Evolutionary conservation across 2,888 invertebrate genomes (phyloP), one percentile per base, ranked within the genome.

Genomic region (Drosophila nigricruria): DNA sequence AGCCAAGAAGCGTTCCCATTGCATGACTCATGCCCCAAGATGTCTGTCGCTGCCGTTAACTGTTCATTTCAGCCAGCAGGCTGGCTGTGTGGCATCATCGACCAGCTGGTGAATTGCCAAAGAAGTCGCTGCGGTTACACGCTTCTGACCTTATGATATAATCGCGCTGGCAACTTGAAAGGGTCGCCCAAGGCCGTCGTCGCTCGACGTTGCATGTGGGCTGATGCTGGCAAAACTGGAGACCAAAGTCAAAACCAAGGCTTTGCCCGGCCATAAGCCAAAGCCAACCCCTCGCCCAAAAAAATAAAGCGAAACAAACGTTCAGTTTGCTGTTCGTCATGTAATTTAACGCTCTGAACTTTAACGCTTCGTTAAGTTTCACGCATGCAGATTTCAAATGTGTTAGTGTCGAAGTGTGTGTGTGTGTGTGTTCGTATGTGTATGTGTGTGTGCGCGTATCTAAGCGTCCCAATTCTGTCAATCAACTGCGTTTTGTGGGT

Each of bases 401-500:
- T 69, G 77, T 27, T 52, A 38, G 12, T 54, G 59, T 57, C 27
- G 12, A 27, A 47, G 45, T n/a, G 47, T 36, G 36, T 40, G 52
- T 57, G 49, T n/a, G 34, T 36, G 36, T 16, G 36, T 32, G 32
- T 12, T 4, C 14, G 20, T 49, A 34, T 12, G 23, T 47, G 25
- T 59, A 20, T 32, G 20, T 32, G 54, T 30, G 50, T 70, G 57
- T 54, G 62, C 50, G 69, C 23, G 47, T 52, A 50, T 56, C 27
- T 73, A 52, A 42, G 60, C 65, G 90, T 78, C 82, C 90, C 82
- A 91, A 89, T 83, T 90, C 89, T 90, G 91, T 90, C 90, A 90
- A 91, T 90, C 90, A 91, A 89, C 84, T 84, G 77, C 75, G 81
- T 81, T 79, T 83, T 85, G 88, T 85, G 88, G 89, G 89, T 89